Base-by-base conservation (phyloP, 2,797 vertebrate species). In the Strix occidentalis region DNA sequence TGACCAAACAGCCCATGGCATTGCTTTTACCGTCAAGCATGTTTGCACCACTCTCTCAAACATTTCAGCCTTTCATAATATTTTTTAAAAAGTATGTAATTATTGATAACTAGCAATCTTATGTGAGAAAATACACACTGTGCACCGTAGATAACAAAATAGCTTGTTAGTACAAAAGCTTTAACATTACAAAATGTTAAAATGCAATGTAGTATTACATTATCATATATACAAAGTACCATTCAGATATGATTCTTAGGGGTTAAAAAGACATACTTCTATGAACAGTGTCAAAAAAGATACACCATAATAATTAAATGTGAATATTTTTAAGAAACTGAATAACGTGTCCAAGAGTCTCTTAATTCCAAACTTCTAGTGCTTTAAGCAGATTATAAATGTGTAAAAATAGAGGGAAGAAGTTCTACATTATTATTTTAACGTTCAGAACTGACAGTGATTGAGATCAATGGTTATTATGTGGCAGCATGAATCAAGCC, bases 361-460 rank as follows among this genome's bases (percentile, higher is more conserved):
- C 71, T 81, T 74, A 54, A 85, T 75, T 96, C 90, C 76, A 78
- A 82, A 75, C 74, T 83, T 93, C 37, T 63, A 53, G 46, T 84
- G 88, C 83, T 93, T 93, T 84, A 89, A 81, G 75, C 31, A 80
- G 51, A 71, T 85, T 57, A 69, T 54, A 92, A 86, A 89, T 31
- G 51, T 61, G 35, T 37, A 81, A 94, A 94, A 94, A 78, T 77
- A 80, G 78, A 87, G 33, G 61, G 65, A 92, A 90, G 54, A 53
- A 87, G 81, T 74, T 87, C 75, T 80, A 74, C 75, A 61, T 92
- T 95, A 93, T 83, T 84, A 93, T 95, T 95, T 95, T 87, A 88
- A 96, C 58, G 51, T 69, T 94, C 90, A 93, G 66, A 77, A 87
- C 35, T 95, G 90, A 93, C 90, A 93, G 94, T 94, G 94, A 96